Base-by-base conservation (phyloP, 2,113 vertebrate genomes). In the Todiramphus saurophagus region DNA sequence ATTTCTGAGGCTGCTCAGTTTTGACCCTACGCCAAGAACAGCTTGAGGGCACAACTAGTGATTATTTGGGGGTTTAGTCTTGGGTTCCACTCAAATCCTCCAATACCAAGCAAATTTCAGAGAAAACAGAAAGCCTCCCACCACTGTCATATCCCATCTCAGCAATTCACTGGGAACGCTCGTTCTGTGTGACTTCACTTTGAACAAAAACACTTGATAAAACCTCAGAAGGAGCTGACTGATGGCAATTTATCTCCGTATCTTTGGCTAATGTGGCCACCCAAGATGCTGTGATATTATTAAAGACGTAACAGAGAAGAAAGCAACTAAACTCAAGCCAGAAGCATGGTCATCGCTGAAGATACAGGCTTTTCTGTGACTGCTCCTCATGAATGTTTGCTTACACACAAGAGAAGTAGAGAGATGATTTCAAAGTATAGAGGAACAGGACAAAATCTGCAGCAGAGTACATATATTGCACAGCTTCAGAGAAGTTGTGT, bases 191-290 rank as follows among this genome's bases (percentile, higher is more conserved):
- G 6, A 55, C 20, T 83, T 16, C 51, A 50, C 56, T 82, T 68
- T 50, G 27, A 53, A 53, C 15, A 53, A 85, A 89, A 41, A 17
- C 2, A 0, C 0, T 0, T 0, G 2, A 37, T 82, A 83, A 95
- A 58, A 76, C 68, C 25, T 89, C 80, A 73, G 27, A 51, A 93
- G 87, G 8, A 63, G 46, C 51, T 59, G 83, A 77, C 1, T 59
- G 43, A 48, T 31, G 30, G 41, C 64, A 82, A 89, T 46, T 58
- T 82, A 43, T 86, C 83, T 85, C 78, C 20, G 11, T 23, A 35
- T 89, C 66, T 48, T 55, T 59, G 18, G 17, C 46, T 94, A 55
- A 59, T 8, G 14, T 25, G 69, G 53, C 89, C 72, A 90, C 67
- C 89, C 75, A 92, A 63, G 62, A 90, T 67, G 67, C 25, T 78